A percentile compares a stretch with the other conserved stretches of the same genome.
Conservation (phyloP, 1,140 invertebrate genomes). For the Colletes latitarsis region DNA sequence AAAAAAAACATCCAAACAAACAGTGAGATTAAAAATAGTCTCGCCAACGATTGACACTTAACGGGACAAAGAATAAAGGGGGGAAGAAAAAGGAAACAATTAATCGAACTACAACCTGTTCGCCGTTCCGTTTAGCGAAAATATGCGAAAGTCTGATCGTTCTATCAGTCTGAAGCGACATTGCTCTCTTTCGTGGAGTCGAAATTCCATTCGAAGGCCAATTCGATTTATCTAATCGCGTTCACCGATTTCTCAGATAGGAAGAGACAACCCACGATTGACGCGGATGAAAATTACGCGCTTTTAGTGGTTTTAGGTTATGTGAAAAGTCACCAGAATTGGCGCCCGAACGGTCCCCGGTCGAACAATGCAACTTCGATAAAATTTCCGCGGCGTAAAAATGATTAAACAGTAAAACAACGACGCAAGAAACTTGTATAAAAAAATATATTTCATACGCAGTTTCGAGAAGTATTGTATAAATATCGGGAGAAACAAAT, state of each 20-base stretch:
- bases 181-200: background rate
- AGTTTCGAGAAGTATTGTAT: background rate
- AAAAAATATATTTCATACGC: constrained; percentile 2
- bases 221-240: background rate
- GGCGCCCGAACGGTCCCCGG: background rate
- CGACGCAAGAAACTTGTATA: background rate
- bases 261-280: too few species aligned
- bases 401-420: background rate
- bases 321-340: background rate
- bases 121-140: background rate
- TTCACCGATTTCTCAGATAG: too few species aligned
- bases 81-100: constrained; percentile 1
- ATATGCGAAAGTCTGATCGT: background rate
- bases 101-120: background rate
- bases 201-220: background rate
- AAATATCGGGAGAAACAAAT: background rate
- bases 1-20: constrained; percentile 24
- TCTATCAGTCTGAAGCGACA: constrained; percentile 16
- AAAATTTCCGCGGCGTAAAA: background rate
- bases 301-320: too few species aligned
- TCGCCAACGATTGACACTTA: constrained; percentile 1
- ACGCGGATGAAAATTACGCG: too few species aligned
- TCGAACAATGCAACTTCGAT: background rate
- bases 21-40: constrained; percentile 23
- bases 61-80: background rate